Conservation (phyloP, 1,140 invertebrate species). For the Heliconius eleuchia region DNA sequence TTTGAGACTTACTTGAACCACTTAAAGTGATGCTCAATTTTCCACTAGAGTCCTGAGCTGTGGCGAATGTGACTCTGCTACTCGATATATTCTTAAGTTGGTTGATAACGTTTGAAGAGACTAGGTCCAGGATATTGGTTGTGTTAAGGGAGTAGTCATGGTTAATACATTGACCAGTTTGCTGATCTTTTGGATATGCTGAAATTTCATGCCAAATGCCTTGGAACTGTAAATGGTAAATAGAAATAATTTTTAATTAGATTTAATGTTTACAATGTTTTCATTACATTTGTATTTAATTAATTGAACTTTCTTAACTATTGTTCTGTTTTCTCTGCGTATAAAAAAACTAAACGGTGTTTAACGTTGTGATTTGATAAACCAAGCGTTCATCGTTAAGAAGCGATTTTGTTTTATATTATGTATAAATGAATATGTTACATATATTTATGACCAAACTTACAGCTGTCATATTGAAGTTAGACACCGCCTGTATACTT, state of each 20-base stretch:
- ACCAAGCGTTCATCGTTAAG: no score
- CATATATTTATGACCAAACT: conserved; percentile 19
- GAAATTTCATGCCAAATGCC: conserved; percentile 62
- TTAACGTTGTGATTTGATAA: no score
- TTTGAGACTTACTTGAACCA: conserved; percentile 29
- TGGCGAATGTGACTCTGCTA: conserved; percentile 40
- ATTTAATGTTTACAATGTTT: no score
- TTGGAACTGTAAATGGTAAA: conserved; percentile 51
- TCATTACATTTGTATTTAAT: no score
- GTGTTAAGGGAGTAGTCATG: conserved; percentile 46
- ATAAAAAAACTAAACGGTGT: no score
- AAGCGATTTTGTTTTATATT: no score
- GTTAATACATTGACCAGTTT: conserved; percentile 58
- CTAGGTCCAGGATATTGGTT: conserved; percentile 40
- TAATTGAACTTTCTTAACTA: no score
- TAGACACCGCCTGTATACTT: conserved; percentile 46
- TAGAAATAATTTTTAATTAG: no score
- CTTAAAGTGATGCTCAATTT: conserved; percentile 41
- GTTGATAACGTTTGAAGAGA: conserved; percentile 46
- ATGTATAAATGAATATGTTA: no score
- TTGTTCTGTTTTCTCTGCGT: no score
- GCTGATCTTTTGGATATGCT: conserved; percentile 57
- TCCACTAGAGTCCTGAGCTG: conserved; percentile 45
- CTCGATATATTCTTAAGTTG: conserved; percentile 37
- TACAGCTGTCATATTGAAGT: conserved; percentile 56